Percentiles rank a stretch among this genome's conserved stretches.
Conservation (phyloP, 2,888 invertebrate species). For the Ptilodon capucinus region DNA sequence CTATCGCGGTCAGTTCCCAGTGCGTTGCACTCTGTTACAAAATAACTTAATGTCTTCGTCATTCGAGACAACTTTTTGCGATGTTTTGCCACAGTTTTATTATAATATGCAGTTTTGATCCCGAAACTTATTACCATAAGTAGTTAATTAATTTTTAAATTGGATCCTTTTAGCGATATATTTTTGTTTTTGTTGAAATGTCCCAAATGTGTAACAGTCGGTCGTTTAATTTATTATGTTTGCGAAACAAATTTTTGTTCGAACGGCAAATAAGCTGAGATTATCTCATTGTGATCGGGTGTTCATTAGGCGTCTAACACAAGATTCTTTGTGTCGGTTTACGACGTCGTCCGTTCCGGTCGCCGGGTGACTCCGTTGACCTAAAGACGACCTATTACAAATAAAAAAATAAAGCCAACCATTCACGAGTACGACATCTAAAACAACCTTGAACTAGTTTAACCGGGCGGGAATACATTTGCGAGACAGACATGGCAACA, state of each 20-base stretch:
- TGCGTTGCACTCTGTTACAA: constrained; percentile 73
- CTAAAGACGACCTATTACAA: constrained; percentile 72
- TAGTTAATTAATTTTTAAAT: constrained; percentile 71
- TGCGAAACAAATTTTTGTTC: constrained; percentile 43
- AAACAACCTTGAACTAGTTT: constrained; percentile 77
- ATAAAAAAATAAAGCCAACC: constrained; percentile 70
- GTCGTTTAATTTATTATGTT: constrained; percentile 51
- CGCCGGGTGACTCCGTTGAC: constrained; percentile 67
- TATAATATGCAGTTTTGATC: constrained; percentile 58
- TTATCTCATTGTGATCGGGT: constrained; percentile 30
- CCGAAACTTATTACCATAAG: constrained; percentile 68
- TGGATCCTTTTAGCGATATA: constrained; percentile 55
- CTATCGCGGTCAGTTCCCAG: constrained; percentile 66
- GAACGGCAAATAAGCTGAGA: constrained; percentile 37
- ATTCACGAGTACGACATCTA: constrained; percentile 61
- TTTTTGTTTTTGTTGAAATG: constrained; percentile 52
- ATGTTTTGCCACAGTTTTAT: constrained; percentile 60
- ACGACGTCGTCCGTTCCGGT: constrained; percentile 57
- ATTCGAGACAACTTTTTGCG: constrained; percentile 60
- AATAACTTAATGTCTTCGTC: constrained; percentile 69
- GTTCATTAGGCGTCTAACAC: constrained; percentile 40
- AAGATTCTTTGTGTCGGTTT: constrained; percentile 57
- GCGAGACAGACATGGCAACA: constrained; percentile 61
- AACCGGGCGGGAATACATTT: constrained; percentile 66
- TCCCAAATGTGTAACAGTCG: constrained; percentile 49